A percentile compares a stretch with the other conserved stretches of the same genome.
phyloP scores from a whole-genome alignment of 2,888 invertebrate species.

The Torymus aiolomorphi region DNA sequence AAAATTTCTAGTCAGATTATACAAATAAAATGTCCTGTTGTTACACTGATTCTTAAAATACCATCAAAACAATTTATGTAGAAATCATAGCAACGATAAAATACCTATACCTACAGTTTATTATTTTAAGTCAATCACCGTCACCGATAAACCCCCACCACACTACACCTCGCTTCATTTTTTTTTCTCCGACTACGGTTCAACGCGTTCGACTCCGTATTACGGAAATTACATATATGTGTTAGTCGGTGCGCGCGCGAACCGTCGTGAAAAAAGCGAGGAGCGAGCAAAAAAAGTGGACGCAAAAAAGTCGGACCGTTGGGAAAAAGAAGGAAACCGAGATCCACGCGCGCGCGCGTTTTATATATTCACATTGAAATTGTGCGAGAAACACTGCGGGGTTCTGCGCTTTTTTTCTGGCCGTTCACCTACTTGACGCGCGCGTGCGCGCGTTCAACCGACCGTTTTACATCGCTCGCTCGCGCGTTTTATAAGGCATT shows the following conservation, averaged over 20 bases:
- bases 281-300: slow-evolving; percentile 7
- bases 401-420: not conserved
- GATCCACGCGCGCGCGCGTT: slow-evolving; percentile 34
- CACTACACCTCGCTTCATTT: too few species aligned
- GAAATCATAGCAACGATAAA: too few species aligned
- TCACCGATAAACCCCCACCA: too few species aligned
- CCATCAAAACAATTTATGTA: too few species aligned
- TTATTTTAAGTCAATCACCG: too few species aligned
- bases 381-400: slow-evolving; percentile 9
- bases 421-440: not conserved
- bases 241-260: too few species aligned
- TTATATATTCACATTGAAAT: slow-evolving; percentile 48
- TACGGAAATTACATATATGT: not conserved
- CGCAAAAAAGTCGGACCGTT: not conserved
- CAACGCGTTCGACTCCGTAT: too few species aligned
- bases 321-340: slow-evolving; percentile 23
- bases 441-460: slow-evolving; percentile 6
- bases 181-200: not conserved
- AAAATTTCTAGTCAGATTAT: too few species aligned
- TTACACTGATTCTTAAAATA: too few species aligned
- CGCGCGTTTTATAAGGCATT: not conserved
- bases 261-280: not conserved
- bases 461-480: not conserved
- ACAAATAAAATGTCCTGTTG: too few species aligned
- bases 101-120: too few species aligned